These are phyloP conservation scores for Polyodon spathula DNA, from an alignment of 2,113 vertebrate species.

Conservation along the genomic window DNA sequence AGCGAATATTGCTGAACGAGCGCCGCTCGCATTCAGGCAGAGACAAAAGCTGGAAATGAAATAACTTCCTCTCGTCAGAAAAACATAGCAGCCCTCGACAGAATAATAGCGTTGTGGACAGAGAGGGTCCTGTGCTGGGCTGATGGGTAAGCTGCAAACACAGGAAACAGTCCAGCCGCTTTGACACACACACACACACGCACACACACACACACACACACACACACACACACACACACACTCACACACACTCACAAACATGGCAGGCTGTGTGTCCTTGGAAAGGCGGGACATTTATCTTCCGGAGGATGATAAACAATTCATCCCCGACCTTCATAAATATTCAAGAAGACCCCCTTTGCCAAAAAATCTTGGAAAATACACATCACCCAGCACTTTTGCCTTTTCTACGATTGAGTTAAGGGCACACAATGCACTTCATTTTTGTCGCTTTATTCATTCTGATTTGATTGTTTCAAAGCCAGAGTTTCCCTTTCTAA, in stretches of 20 bases:
- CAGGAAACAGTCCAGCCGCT: slow-evolving; percentile 80
- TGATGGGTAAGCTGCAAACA: slow-evolving; percentile 58
- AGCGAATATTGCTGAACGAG: slow-evolving; percentile 97
- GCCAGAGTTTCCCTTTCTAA: neutral
- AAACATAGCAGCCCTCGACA: slow-evolving; percentile 78
- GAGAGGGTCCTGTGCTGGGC: slow-evolving; percentile 51
- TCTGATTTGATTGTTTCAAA: neutral
- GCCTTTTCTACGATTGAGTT: neutral
- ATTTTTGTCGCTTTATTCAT: neutral
- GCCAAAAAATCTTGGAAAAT: slow-evolving; percentile 34
- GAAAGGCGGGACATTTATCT: slow-evolving; percentile 53
- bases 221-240: slow-evolving; percentile 25
- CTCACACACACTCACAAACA: slow-evolving; percentile 26
- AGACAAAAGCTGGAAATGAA: slow-evolving; percentile 99
- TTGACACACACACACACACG: slow-evolving; percentile 66
- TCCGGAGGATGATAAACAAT: slow-evolving; percentile 39
- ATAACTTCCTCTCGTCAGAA: slow-evolving; percentile 88
- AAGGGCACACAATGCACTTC: neutral
- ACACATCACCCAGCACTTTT: slow-evolving; percentile 10
- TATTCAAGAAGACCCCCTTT: slow-evolving; percentile 34
- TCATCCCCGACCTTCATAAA: slow-evolving; percentile 50
- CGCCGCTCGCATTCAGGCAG: slow-evolving; percentile 83
- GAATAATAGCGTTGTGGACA: slow-evolving; percentile 85
- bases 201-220: slow-evolving; percentile 23
- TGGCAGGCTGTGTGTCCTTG: slow-evolving; percentile 58